These are phyloP conservation scores for Eupithecia subfuscata DNA, from an alignment of 2,888 invertebrate genomes.

Conservation along the genomic window DNA sequence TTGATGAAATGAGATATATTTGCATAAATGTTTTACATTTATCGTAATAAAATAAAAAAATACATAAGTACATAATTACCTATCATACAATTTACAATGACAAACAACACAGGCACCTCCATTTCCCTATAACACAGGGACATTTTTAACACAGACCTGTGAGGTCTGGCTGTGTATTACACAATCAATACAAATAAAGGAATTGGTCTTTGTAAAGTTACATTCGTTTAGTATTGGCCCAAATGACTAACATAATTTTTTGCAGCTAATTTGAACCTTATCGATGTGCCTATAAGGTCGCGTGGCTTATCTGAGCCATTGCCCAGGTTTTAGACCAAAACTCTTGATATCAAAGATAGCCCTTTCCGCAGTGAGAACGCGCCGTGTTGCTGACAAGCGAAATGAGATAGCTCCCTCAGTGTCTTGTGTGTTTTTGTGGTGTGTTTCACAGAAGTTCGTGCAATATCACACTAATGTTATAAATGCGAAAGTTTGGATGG, in stretches of 20 bases:
- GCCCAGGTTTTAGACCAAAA: not conserved
- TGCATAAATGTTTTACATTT: constrained; percentile 37
- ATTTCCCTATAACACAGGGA: constrained; percentile 3
- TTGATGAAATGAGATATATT: constrained; percentile 31
- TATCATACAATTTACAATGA: constrained; percentile 24
- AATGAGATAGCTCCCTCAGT: too few relatives aligned
- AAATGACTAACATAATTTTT: not conserved
- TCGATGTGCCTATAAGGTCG: not conserved
- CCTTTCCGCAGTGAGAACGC: too few relatives aligned
- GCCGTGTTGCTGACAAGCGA: too few relatives aligned
- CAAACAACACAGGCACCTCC: constrained; percentile 17
- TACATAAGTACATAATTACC: not conserved
- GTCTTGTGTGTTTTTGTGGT: too few relatives aligned
- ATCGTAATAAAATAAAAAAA: constrained; percentile 11
- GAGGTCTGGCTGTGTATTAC: not conserved
- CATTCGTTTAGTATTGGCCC: not conserved
- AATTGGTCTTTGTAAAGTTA: not conserved
- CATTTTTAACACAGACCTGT: not conserved
- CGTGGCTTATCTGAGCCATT: not conserved
- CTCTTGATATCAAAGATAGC: not conserved
- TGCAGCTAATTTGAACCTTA: not conserved
- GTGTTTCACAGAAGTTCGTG: too few relatives aligned
- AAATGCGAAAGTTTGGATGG: too few relatives aligned
- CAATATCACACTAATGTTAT: too few relatives aligned
- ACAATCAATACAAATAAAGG: not conserved